Evolutionary conservation across 2,888 invertebrate species (phyloP).

Genomic region (Chloroclysta siterata): DNA sequence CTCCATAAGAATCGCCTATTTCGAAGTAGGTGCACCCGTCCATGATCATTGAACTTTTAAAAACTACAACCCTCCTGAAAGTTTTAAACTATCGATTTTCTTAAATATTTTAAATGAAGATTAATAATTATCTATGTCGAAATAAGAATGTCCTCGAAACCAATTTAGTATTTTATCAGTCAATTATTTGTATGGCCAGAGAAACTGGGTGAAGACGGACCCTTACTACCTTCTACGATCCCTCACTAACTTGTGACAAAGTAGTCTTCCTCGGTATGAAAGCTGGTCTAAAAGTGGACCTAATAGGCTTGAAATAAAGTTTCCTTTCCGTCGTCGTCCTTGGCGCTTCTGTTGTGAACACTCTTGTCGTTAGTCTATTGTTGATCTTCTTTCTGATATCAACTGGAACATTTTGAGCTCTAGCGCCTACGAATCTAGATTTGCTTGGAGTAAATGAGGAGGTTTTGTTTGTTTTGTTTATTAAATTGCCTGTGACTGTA

Average conservation of each 20-base stretch:
- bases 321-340: conserved; percentile 73
- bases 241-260: conserved; percentile 52
- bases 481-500: conserved; percentile 53
- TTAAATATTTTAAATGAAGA: neutral
- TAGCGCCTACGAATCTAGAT: conserved; percentile 65
- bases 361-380: conserved; percentile 50
- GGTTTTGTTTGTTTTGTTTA: conserved; percentile 70
- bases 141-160: conserved; percentile 27
- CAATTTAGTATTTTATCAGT: conserved; percentile 56
- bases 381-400: conserved; percentile 70
- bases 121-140: neutral
- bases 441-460: conserved; percentile 65
- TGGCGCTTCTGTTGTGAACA: conserved; percentile 69
- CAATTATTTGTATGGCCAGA: conserved; percentile 65
- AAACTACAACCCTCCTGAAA: no score
- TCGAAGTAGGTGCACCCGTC: neutral
- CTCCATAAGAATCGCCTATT: neutral
- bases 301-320: conserved; percentile 68
- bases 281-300: conserved; percentile 72
- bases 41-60: neutral
- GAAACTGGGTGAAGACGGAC: conserved; percentile 56
- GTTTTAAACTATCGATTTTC: neutral
- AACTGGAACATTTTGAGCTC: conserved; percentile 76
- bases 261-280: conserved; percentile 73
- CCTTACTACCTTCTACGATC: conserved; percentile 41